Percentiles rank a stretch among this genome's conserved stretches.
These are phyloP conservation scores for Brachionus koreanus DNA, from an alignment of 1,140 invertebrate genomes.

Conservation along the genomic window DNA sequence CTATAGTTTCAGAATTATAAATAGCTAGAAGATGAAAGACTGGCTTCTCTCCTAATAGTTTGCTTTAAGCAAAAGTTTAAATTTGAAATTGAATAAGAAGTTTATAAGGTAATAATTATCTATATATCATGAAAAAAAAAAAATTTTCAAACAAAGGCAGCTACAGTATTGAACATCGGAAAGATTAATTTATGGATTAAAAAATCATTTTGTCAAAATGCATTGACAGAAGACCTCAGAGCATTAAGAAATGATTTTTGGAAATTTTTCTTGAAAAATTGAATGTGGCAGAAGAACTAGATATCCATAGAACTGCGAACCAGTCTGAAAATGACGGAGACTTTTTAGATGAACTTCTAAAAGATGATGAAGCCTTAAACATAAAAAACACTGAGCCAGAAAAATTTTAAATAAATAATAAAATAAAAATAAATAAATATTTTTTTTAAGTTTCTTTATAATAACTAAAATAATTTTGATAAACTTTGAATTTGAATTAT, in stretches of 20 bases:
- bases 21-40: no score
- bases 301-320: no score
- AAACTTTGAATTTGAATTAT: no score
- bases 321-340: not conserved
- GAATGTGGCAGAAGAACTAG: no score
- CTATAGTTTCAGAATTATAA: not conserved
- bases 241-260: not conserved
- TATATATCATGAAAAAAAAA: no score
- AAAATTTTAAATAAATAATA: slow-evolving; percentile 3
- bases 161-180: not conserved
- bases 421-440: no score
- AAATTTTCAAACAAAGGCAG: not conserved
- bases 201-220: not conserved
- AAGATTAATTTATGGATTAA: not conserved
- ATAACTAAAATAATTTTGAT: no score
- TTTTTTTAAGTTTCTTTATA: no score
- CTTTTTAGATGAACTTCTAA: not conserved
- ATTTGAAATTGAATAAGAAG: not conserved
- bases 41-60: no score
- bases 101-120: no score
- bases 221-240: not conserved
- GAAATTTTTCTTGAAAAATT: not conserved
- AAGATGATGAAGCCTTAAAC: not conserved
- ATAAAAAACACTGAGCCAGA: not conserved
- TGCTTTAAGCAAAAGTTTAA: not conserved